Evolutionary conservation across 2,113 vertebrate species (phyloP).

Genomic region (Edolisoma coerulescens): DNA sequence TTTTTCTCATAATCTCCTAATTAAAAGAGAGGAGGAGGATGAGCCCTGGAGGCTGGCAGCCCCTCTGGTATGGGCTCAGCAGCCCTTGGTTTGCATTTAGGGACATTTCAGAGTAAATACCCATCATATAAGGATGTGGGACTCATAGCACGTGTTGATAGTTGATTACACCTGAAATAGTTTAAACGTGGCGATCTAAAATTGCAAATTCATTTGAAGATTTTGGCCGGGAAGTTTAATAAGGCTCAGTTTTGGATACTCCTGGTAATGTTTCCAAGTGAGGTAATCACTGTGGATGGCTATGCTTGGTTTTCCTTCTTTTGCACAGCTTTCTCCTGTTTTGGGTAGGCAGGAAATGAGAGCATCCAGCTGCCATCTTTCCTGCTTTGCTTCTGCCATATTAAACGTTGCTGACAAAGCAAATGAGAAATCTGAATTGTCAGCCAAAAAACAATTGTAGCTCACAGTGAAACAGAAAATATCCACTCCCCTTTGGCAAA

Average conservation of each 20-base stretch:
- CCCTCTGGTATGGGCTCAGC: not conserved
- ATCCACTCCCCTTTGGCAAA: not conserved
- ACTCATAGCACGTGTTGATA: not conserved
- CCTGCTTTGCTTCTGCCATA: not conserved
- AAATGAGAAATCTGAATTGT: not conserved
- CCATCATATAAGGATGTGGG: rapidly evolving
- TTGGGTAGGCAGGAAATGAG: not conserved
- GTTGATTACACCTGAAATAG: not conserved
- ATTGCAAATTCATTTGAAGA: not conserved
- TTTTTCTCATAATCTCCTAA: not conserved
- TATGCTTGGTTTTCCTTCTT: not conserved
- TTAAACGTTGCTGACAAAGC: not conserved
- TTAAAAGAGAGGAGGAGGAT: not conserved
- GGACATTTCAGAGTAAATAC: not conserved
- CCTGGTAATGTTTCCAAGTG: rapidly evolving
- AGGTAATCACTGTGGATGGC: not conserved
- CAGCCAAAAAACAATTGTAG: not conserved
- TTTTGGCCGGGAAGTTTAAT: not conserved
- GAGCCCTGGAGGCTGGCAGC: not conserved
- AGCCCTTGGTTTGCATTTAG: not conserved
- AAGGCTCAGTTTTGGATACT: not conserved
- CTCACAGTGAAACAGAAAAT: not conserved
- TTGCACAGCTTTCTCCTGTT: not conserved
- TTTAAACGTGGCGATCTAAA: rapidly evolving
- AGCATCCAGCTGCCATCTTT: not conserved